These are phyloP conservation scores for Tinamus major DNA, from an alignment of 2,797 vertebrate genomes.

Conservation along the genomic window DNA sequence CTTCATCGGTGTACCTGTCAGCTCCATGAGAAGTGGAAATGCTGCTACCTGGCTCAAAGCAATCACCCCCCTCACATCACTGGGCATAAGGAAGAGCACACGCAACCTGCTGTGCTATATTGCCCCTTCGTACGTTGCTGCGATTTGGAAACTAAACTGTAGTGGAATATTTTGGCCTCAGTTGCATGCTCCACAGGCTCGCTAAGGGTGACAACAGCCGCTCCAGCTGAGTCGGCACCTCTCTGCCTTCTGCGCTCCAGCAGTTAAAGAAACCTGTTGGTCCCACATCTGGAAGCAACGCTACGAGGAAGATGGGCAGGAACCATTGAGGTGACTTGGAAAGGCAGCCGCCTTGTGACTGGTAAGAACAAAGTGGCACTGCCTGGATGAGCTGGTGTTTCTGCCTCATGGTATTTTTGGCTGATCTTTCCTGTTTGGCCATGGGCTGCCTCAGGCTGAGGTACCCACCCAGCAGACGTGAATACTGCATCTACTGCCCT, in stretches of 20 bases:
- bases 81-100: accelerated
- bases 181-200: background rate
- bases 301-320: background rate
- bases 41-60: background rate
- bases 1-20: background rate
- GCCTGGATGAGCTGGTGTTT: background rate
- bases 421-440: constrained; percentile 30
- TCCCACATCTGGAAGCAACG: accelerated
- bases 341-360: background rate
- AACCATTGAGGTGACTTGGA: background rate
- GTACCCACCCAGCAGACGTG: background rate
- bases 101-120: accelerated
- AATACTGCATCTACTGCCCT: constrained; percentile 36
- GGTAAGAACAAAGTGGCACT: constrained; percentile 36
- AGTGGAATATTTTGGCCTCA: background rate
- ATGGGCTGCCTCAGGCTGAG: background rate
- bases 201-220: accelerated
- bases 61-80: accelerated
- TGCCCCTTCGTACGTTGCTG: background rate
- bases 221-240: background rate
- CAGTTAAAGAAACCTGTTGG: background rate
- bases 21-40: background rate
- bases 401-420: background rate
- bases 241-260: background rate
- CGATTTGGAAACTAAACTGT: background rate